These are phyloP conservation scores for Zosterops japonicus DNA, from an alignment of 2,113 vertebrate species.

Conservation along the genomic window DNA sequence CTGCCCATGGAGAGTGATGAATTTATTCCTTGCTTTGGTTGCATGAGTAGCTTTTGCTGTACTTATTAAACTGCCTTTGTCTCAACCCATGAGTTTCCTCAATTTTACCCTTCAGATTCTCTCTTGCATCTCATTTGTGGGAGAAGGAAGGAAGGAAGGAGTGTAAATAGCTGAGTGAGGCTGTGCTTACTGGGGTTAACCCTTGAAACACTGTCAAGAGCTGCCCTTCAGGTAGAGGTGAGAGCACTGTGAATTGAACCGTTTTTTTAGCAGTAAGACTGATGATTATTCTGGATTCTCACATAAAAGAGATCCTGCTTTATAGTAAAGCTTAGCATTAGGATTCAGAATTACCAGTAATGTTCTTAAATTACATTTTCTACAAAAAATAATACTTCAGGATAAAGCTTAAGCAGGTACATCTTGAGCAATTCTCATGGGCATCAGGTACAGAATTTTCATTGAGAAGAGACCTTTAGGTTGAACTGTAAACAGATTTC, in stretches of 20 bases:
- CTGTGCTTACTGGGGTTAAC: neutral
- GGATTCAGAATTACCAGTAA: neutral
- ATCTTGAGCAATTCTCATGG: neutral
- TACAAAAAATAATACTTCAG: neutral
- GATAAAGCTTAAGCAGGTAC: neutral
- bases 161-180: neutral
- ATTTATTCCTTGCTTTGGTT: neutral
- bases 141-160: neutral
- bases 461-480: neutral
- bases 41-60: neutral
- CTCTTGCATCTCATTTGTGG: neutral
- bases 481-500: neutral
- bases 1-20: neutral
- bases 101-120: neutral
- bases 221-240: neutral
- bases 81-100: neutral
- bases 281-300: neutral
- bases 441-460: neutral
- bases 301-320: neutral
- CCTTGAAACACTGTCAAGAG: neutral
- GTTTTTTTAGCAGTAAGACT: neutral
- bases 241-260: neutral
- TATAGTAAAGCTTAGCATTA: neutral
- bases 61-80: neutral
- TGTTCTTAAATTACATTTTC: neutral